Evolutionary conservation across 2,888 invertebrate genomes (phyloP).

Genomic region (Uropetala carovei): DNA sequence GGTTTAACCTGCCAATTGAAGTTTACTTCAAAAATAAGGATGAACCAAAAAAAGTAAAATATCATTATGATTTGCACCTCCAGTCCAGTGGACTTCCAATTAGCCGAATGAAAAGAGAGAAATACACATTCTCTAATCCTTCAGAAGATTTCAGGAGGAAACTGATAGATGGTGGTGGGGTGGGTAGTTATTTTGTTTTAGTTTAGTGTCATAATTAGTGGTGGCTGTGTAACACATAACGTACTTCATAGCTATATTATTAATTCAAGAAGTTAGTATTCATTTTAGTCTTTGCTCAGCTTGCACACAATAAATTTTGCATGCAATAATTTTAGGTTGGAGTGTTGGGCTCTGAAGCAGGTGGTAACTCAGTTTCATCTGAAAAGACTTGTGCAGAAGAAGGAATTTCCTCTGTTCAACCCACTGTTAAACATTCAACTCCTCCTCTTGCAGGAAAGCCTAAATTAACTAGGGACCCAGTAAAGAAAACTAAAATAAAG

Average conservation of each 20-base stretch:
- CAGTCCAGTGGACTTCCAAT: conserved; percentile 86
- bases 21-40: conserved; percentile 92
- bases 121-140: conserved; percentile 89
- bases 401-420: conserved; percentile 64
- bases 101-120: conserved; percentile 85
- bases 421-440: conserved; percentile 64
- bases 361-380: conserved; percentile 53
- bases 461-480: conserved; percentile 77
- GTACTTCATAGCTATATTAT: conserved; percentile 7
- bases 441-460: conserved; percentile 83
- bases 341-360: conserved; percentile 61
- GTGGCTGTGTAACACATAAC: conserved; percentile 45
- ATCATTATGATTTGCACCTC: conserved; percentile 89
- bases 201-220: background rate
- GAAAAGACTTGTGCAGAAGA: conserved; percentile 65
- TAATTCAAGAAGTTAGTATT: background rate
- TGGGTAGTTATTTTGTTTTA: conserved; percentile 73
- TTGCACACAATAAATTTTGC: conserved; percentile 55
- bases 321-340: conserved; percentile 65
- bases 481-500: conserved; percentile 63
- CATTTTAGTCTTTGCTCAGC: conserved; percentile 22
- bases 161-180: conserved; percentile 91
- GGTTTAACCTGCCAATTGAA: conserved; percentile 93
- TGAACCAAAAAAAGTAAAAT: conserved; percentile 88
- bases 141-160: conserved; percentile 93